Conservation (phyloP, 2,888 invertebrate genomes). For the Trilocha varians region DNA sequence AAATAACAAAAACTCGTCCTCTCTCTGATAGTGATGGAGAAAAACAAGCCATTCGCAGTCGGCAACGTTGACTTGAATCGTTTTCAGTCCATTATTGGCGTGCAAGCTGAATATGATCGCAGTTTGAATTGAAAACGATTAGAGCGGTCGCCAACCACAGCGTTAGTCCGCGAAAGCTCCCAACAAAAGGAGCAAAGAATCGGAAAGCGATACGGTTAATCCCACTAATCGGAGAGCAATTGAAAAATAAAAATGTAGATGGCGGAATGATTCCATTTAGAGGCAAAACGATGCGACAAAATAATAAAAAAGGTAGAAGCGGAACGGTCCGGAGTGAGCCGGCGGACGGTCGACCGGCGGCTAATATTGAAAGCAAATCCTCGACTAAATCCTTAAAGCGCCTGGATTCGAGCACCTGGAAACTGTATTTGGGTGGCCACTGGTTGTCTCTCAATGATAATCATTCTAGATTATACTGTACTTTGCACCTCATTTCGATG, state of each 20-base stretch:
- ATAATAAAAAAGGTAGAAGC: constrained; percentile 68
- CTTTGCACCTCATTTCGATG: constrained; percentile 60
- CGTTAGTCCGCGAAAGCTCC: constrained; percentile 56
- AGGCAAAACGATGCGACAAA: constrained; percentile 73
- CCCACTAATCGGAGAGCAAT: constrained; percentile 72
- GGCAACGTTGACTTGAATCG: constrained; percentile 19
- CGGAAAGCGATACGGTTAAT: constrained; percentile 71
- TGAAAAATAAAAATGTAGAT: constrained; percentile 76
- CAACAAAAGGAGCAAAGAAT: constrained; percentile 67
- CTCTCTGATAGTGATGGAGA: constrained; percentile 37
- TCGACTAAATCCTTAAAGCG: constrained; percentile 73
- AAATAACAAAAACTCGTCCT: constrained; percentile 52
- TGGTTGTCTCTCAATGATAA: constrained; percentile 43
- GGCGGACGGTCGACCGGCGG: constrained; percentile 59
- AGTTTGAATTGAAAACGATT: constrained; percentile 31
- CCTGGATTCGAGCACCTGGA: constrained; percentile 69
- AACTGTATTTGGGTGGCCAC: constrained; percentile 53
- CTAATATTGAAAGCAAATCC: constrained; percentile 76
- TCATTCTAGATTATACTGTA: constrained; percentile 69
- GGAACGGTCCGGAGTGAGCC: constrained; percentile 57
- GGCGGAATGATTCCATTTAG: constrained; percentile 72
- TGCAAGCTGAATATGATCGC: constrained; percentile 17
- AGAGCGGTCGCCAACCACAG: constrained; percentile 27
- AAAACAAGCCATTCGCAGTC: constrained; percentile 1
- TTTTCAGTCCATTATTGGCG: constrained; percentile 6